These are phyloP conservation scores for Clarias gariepinus DNA, from an alignment of 2,113 vertebrate genomes.

Conservation along the genomic window DNA sequence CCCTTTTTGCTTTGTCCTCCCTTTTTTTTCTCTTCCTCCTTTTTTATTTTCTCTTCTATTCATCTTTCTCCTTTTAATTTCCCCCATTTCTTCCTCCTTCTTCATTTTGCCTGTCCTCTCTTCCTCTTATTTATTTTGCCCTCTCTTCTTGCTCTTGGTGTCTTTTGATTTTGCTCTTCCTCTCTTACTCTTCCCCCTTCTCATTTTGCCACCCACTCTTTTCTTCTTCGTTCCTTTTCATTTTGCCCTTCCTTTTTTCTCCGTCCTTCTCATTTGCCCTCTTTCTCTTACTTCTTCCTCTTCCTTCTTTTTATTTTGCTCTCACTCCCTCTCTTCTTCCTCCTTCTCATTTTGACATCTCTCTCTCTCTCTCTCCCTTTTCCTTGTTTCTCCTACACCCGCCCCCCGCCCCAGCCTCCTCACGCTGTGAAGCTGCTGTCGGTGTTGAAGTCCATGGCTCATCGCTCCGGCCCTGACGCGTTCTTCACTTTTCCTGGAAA, in stretches of 20 bases:
- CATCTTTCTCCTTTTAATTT: not conserved
- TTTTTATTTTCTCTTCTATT: not conserved
- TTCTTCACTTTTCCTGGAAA: constrained; percentile 99
- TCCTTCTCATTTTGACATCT: too few species aligned
- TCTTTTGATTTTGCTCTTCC: not conserved
- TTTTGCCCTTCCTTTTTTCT: constrained; percentile 57
- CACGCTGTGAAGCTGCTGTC: constrained; percentile 94
- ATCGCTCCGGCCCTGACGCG: constrained; percentile 91
- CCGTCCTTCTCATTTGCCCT: not conserved
- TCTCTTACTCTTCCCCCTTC: constrained; percentile 61
- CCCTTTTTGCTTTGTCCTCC: too few species aligned
- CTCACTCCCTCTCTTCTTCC: not conserved
- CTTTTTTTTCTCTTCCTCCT: not conserved
- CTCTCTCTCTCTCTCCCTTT: not conserved
- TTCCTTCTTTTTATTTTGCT: not conserved
- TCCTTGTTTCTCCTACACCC: not conserved
- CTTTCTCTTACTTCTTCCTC: not conserved
- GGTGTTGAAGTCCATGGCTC: constrained; percentile 93
- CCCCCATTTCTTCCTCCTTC: too few species aligned
- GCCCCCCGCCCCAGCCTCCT: constrained; percentile 76
- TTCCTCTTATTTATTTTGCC: not conserved
- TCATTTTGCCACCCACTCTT: not conserved
- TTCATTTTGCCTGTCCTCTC: too few species aligned
- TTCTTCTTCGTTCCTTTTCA: constrained; percentile 60
- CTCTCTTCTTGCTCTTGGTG: not conserved